Conservation (phyloP, 2,888 invertebrate species). For the Hirtodrosophila histrioides region DNA sequence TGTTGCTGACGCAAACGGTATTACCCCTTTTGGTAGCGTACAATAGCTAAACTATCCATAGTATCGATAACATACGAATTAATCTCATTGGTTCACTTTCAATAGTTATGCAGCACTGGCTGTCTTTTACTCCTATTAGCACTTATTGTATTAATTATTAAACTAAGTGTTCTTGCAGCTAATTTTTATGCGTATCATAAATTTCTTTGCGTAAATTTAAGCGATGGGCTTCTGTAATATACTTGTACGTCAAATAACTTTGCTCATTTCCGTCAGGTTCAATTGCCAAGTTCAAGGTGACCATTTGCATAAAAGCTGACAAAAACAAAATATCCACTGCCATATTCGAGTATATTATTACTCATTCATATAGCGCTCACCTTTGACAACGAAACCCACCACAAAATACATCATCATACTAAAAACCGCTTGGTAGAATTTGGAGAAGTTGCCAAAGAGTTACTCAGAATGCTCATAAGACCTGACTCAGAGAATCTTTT, state of each 20-base stretch:
- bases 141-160: too few relatives aligned
- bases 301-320: constrained; percentile 56
- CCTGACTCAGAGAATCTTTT: constrained; percentile 40
- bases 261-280: constrained; percentile 50
- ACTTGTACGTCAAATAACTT: constrained; percentile 42
- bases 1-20: too few relatives aligned
- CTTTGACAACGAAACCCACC: constrained; percentile 57
- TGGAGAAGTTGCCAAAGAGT: constrained; percentile 37
- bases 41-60: too few relatives aligned
- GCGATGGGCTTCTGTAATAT: constrained; percentile 16
- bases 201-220: constrained; percentile 3
- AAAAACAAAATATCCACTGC: constrained; percentile 26
- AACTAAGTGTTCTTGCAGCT: too few relatives aligned
- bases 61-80: too few relatives aligned
- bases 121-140: too few relatives aligned
- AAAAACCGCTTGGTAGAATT: constrained; percentile 46
- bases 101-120: too few relatives aligned
- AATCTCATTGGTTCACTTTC: too few relatives aligned
- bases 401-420: constrained; percentile 41
- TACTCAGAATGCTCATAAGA: constrained; percentile 21
- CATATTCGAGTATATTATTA: constrained; percentile 59
- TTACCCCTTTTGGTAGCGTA: too few relatives aligned
- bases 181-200: neutral
- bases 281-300: constrained; percentile 73
- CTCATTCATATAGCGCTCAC: constrained; percentile 66